phyloP scores from a whole-genome alignment of 53 echinoderm and acorn worm species.

The Mesocentrotus franciscanus region DNA sequence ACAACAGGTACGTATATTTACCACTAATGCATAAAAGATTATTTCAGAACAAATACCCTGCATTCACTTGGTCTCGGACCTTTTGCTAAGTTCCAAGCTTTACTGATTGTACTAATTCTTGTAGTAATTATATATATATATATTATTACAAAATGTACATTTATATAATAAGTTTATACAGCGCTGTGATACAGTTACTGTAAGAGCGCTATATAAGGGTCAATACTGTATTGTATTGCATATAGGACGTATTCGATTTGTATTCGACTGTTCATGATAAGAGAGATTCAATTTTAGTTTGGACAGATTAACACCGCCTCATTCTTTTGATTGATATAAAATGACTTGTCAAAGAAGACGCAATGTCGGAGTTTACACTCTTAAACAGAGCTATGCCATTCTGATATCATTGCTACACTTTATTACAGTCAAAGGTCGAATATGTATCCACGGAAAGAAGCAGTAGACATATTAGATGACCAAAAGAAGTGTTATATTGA shows the following conservation, averaged over 20 bases:
- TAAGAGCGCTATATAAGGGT: too few relatives aligned
- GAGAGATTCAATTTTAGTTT: not conserved
- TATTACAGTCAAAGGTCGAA: constrained; percentile 46
- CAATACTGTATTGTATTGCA: too few relatives aligned
- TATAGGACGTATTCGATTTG: too few relatives aligned
- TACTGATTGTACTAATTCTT: too few relatives aligned
- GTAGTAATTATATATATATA: too few relatives aligned
- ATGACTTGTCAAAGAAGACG: not conserved
- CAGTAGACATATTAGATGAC: not conserved
- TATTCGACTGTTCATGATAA: not conserved
- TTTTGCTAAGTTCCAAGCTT: too few relatives aligned
- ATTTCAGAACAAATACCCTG: too few relatives aligned
- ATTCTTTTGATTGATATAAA: not conserved
- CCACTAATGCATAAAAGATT: too few relatives aligned
- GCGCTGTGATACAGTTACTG: too few relatives aligned
- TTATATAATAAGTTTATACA: too few relatives aligned
- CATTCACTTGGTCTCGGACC: too few relatives aligned
- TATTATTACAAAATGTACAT: too few relatives aligned
- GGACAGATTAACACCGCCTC: not conserved
- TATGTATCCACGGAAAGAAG: not conserved
- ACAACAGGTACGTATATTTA: not conserved
- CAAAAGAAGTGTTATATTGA: not conserved
- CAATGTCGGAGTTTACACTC: not conserved
- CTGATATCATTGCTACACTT: constrained; percentile 25
- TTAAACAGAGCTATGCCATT: not conserved